phyloP scores from a whole-genome alignment of 1,140 invertebrate species.

The Lerema accius region DNA sequence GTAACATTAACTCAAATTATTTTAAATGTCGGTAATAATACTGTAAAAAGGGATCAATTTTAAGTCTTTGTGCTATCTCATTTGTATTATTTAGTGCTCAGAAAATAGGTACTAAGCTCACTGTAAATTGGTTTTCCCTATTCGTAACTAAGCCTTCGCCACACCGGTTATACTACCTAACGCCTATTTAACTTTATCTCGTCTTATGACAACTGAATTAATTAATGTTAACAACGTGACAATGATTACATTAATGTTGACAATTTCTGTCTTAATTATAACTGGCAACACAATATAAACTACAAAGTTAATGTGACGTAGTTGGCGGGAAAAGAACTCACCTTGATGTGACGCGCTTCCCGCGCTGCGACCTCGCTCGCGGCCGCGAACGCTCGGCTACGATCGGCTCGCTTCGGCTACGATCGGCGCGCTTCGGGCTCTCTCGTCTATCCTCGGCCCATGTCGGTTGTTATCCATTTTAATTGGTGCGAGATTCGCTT shows the following conservation, averaged over 20 bases:
- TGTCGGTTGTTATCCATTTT: constrained; percentile 46
- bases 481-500: constrained; percentile 54
- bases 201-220: too few relatives aligned
- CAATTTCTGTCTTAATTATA: constrained; percentile 48
- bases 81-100: too few relatives aligned
- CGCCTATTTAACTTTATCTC: too few relatives aligned
- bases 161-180: too few relatives aligned
- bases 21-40: too few relatives aligned
- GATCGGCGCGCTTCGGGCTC: constrained; percentile 40
- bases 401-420: constrained; percentile 43
- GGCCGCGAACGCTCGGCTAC: constrained; percentile 54
- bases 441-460: constrained; percentile 43
- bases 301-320: constrained; percentile 63
- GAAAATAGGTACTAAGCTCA: too few relatives aligned
- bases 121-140: too few relatives aligned
- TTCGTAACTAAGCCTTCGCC: too few relatives aligned
- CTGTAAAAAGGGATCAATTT: too few relatives aligned
- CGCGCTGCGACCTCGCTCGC: constrained; percentile 67
- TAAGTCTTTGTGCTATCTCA: too few relatives aligned
- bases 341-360: constrained; percentile 73
- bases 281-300: constrained; percentile 64
- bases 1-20: too few relatives aligned
- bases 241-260: constrained; percentile 37
- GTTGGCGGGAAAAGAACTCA: constrained; percentile 71
- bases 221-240: too few relatives aligned